Percentiles rank a stretch among this genome's conserved stretches.
Evolutionary conservation across 2,888 invertebrate species (phyloP).

Genomic region (Boloria selene): DNA sequence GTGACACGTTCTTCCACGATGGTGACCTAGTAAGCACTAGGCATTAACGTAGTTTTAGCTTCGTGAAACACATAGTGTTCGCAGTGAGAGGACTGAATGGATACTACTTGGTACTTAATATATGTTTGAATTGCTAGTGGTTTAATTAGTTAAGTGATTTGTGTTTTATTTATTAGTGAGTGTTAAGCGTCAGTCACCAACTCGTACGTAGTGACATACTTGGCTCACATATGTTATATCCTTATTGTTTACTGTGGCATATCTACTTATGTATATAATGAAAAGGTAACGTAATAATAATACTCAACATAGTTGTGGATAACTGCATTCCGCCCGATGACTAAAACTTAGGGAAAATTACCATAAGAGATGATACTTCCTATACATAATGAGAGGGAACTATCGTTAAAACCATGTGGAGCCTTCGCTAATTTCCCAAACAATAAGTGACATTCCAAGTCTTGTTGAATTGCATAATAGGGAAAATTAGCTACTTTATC

Average conservation of each 20-base stretch:
- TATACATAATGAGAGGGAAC: slow-evolving; percentile 37
- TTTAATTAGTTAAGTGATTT: slow-evolving; percentile 60
- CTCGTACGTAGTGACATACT: slow-evolving; percentile 56
- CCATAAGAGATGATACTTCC: slow-evolving; percentile 63
- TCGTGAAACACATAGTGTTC: slow-evolving; percentile 72
- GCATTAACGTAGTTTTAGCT: slow-evolving; percentile 46
- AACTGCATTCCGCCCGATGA: slow-evolving; percentile 83
- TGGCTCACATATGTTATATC: slow-evolving; percentile 67
- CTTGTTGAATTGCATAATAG: slow-evolving; percentile 73
- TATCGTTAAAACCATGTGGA: slow-evolving; percentile 23
- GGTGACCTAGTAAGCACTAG: slow-evolving; percentile 60
- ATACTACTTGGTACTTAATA: slow-evolving; percentile 67
- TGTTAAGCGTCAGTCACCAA: slow-evolving; percentile 54
- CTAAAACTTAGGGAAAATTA: slow-evolving; percentile 78
- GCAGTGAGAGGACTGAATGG: slow-evolving; percentile 51
- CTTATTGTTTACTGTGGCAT: slow-evolving; percentile 71
- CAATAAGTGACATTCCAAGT: slow-evolving; percentile 79
- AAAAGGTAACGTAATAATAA: slow-evolving; percentile 60
- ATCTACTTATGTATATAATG: slow-evolving; percentile 81
- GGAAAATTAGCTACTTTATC: slow-evolving; percentile 2
- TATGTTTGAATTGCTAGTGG: slow-evolving; percentile 73
- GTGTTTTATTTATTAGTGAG: slow-evolving; percentile 62
- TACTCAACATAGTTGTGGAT: slow-evolving; percentile 83
- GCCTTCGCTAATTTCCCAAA: slow-evolving; percentile 70
- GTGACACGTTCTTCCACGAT: slow-evolving; percentile 67